Evolutionary conservation across 1,140 invertebrate genomes (phyloP).

Genomic region (Pararge aegeria): DNA sequence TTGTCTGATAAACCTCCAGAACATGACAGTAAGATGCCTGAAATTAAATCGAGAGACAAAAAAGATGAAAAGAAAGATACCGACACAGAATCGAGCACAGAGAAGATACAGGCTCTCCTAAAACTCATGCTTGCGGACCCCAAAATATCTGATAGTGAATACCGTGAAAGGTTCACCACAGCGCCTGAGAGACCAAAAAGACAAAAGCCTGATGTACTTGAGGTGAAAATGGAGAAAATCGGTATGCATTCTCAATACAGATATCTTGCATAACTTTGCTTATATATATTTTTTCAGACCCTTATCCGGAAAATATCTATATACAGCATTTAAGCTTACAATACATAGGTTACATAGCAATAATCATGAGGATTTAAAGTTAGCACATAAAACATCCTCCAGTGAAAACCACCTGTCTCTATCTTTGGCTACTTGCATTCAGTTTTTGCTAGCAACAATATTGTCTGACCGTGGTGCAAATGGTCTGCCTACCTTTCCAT

Average conservation of each 20-base stretch:
- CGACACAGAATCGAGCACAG: slow-evolving; percentile 42
- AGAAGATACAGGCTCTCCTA: slow-evolving; percentile 69
- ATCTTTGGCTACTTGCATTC: too few relatives aligned
- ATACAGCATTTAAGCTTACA: too few relatives aligned
- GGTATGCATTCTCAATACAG: slow-evolving; percentile 30
- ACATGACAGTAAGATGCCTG: slow-evolving; percentile 42
- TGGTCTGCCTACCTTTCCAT: too few relatives aligned
- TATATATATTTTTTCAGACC: too few relatives aligned
- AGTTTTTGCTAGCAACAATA: too few relatives aligned
- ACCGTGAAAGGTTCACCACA: slow-evolving; percentile 57
- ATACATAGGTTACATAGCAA: too few relatives aligned
- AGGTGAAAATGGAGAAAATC: slow-evolving; percentile 64
- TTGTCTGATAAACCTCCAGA: slow-evolving; percentile 63
- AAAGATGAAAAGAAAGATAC: slow-evolving; percentile 33
- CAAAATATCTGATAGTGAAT: slow-evolving; percentile 57
- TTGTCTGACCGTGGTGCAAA: too few relatives aligned
- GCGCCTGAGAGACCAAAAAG: slow-evolving; percentile 53
- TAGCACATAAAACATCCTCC: too few relatives aligned
- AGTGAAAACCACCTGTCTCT: too few relatives aligned
- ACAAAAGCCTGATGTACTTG: slow-evolving; percentile 49
- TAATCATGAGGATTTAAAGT: too few relatives aligned
- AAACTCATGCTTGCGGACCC: slow-evolving; percentile 70
- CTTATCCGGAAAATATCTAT: too few relatives aligned
- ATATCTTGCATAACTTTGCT: background rate
- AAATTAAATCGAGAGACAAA: slow-evolving; percentile 34